Percentiles rank a stretch among this genome's conserved stretches.
These are phyloP conservation scores for Tragelaphus buxtoni DNA, from an alignment of 2,113 vertebrate species.

Conservation along the genomic window DNA sequence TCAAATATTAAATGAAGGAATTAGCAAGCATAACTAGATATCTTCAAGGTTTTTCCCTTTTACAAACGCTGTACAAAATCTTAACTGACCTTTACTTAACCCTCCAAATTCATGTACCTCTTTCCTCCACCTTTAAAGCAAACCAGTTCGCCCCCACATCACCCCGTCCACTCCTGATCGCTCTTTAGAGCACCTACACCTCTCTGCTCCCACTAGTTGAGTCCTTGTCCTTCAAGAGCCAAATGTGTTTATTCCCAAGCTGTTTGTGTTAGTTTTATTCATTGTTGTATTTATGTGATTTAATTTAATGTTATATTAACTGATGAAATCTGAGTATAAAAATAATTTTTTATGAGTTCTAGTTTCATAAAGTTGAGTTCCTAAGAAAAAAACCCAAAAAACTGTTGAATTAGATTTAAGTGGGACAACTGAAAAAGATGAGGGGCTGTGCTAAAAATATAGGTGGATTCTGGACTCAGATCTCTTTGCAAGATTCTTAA, in stretches of 20 bases:
- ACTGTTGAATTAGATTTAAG: neutral
- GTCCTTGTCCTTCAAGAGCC: neutral
- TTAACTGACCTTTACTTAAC: neutral
- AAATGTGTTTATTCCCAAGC: neutral
- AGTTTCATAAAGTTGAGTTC: neutral
- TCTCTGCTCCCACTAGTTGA: neutral
- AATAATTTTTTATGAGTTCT: neutral
- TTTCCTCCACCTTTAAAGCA: neutral
- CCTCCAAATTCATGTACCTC: neutral
- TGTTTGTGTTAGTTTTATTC: slow-evolving; percentile 1
- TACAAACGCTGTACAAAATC: neutral
- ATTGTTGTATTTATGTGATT: neutral
- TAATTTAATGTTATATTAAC: neutral
- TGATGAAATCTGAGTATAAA: neutral
- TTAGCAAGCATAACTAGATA: neutral
- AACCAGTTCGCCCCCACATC: rapidly evolving
- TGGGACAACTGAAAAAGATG: neutral
- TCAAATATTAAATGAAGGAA: neutral
- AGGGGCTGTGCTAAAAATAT: neutral
- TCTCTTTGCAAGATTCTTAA: neutral
- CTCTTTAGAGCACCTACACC: neutral
- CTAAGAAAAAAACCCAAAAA: neutral
- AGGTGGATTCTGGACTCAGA: neutral
- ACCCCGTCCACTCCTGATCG: neutral
- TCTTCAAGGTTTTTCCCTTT: neutral